These are phyloP conservation scores for Penaeus chinensis DNA, from an alignment of 1,140 invertebrate species.

Conservation along the genomic window DNA sequence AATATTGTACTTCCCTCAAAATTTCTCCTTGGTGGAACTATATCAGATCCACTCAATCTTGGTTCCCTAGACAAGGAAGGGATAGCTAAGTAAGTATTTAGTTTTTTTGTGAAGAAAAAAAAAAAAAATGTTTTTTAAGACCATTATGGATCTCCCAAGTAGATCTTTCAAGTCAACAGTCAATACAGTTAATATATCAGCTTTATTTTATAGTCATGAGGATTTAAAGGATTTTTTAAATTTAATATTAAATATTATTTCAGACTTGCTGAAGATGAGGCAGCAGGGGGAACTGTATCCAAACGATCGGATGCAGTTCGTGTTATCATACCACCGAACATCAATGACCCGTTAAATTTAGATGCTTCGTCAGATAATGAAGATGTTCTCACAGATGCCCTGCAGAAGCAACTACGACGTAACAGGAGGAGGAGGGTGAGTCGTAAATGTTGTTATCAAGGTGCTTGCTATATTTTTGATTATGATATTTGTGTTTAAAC, in stretches of 20 bases:
- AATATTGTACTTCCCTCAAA: constrained; percentile 84
- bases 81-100: constrained; percentile 71
- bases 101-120: not conserved
- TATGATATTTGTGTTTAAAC: too few species aligned
- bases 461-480: too few species aligned
- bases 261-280: constrained; percentile 5
- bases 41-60: constrained; percentile 93
- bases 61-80: constrained; percentile 91
- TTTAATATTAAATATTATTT: constrained; percentile 8
- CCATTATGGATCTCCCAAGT: too few species aligned
- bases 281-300: not conserved
- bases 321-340: constrained; percentile 92
- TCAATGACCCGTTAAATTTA: constrained; percentile 89
- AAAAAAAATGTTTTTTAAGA: not conserved
- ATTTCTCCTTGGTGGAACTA: constrained; percentile 94
- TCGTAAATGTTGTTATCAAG: not conserved
- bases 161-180: too few species aligned
- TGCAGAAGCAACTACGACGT: constrained; percentile 31
- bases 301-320: constrained; percentile 53
- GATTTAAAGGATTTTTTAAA: not conserved
- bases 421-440: constrained; percentile 51
- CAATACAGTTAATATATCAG: too few species aligned
- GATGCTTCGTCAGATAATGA: constrained; percentile 79
- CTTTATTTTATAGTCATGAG: too few species aligned
- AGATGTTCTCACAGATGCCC: constrained; percentile 70